A percentile compares a stretch with the other conserved stretches of the same genome.
Evolutionary conservation across 2,888 invertebrate genomes (phyloP).

Genomic region (Lagria hirta): DNA sequence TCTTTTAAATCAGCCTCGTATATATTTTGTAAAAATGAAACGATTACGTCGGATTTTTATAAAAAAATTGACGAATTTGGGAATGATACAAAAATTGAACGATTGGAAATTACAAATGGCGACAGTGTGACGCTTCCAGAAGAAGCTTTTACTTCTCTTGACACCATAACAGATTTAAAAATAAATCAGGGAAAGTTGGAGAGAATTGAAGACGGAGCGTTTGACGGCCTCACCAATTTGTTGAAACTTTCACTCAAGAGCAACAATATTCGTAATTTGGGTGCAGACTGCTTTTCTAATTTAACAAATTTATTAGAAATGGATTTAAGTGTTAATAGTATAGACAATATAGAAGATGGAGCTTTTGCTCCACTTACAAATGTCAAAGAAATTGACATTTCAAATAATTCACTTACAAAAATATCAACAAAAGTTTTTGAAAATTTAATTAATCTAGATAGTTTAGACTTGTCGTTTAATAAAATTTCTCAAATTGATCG

Average conservation of each 20-base stretch:
- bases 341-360: not conserved
- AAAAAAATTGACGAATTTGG: too few species aligned
- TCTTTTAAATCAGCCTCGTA: too few species aligned
- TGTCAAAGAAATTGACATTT: not conserved
- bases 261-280: not conserved
- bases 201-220: conserved; percentile 1
- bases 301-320: not conserved
- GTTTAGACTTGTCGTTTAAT: not conserved
- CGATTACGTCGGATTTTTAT: too few species aligned
- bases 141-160: too few species aligned
- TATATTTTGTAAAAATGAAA: too few species aligned
- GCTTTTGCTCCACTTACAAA: too few species aligned
- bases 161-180: too few species aligned
- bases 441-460: not conserved
- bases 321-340: not conserved
- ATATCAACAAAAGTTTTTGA: not conserved
- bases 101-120: too few species aligned
- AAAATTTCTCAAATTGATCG: not conserved
- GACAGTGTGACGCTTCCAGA: too few species aligned
- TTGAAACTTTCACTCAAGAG: not conserved
- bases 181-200: too few species aligned
- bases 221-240: not conserved
- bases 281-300: not conserved
- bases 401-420: not conserved
- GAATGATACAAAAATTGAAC: too few species aligned